A percentile compares a stretch with the other conserved stretches of the same genome.
Conservation (phyloP, 2,888 invertebrate species). For the Camptogramma bilineatum region DNA sequence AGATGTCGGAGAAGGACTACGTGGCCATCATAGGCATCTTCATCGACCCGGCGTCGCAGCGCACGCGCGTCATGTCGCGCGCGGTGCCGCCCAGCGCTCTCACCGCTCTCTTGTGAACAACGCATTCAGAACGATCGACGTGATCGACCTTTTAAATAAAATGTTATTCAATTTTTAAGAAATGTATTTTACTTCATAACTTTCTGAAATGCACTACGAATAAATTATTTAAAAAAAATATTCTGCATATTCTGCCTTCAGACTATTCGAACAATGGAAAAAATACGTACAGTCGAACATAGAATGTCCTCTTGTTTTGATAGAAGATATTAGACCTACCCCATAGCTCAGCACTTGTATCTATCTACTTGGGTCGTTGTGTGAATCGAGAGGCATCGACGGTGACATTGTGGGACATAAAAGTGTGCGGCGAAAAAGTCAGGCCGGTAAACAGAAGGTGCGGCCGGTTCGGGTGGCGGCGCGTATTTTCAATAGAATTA, state of each 20-base stretch:
- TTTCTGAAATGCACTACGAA: background rate
- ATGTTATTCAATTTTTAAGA: background rate
- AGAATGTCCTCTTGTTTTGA: too few relatives aligned
- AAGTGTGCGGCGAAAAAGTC: conserved; percentile 9
- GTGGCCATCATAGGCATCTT: background rate
- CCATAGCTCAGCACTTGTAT: background rate
- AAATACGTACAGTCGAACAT: too few relatives aligned
- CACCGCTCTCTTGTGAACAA: background rate
- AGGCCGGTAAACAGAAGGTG: conserved; percentile 10
- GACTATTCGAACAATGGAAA: too few relatives aligned
- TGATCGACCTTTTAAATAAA: background rate
- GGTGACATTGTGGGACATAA: conserved; percentile 3
- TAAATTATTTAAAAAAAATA: background rate
- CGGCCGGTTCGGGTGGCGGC: background rate
- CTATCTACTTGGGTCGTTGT: background rate
- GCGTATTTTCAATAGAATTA: conserved; percentile 33
- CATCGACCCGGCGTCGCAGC: background rate
- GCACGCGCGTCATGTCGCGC: background rate
- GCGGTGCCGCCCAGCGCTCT: background rate
- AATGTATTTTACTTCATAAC: background rate
- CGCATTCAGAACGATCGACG: background rate
- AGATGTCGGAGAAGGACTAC: background rate
- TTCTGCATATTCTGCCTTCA: too few relatives aligned
- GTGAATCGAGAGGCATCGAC: conserved; percentile 2
- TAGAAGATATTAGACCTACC: too few relatives aligned